A percentile compares a stretch with the other conserved stretches of the same genome.
Conservation (phyloP, 2,888 invertebrate genomes). For the Epirrhoe tristata region DNA sequence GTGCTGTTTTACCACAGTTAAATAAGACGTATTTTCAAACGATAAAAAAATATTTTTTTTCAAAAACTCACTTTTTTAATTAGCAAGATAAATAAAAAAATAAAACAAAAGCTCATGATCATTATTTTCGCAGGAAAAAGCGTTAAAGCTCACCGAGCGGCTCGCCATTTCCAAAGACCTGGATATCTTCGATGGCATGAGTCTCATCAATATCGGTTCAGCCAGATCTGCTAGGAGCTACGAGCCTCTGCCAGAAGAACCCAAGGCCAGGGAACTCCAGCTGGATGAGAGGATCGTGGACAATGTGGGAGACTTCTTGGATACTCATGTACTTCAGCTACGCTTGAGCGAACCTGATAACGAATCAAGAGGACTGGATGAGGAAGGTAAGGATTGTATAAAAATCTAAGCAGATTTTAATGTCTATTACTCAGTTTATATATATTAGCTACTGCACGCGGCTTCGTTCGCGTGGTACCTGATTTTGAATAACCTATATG, state of each 20-base stretch:
- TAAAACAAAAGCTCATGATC: conserved; percentile 11
- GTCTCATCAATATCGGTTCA: conserved; percentile 79
- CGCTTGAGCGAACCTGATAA: conserved; percentile 69
- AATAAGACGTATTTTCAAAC: background rate
- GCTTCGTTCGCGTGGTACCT: no score
- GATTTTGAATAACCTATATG: no score
- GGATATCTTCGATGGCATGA: conserved; percentile 81
- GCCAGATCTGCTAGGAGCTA: conserved; percentile 78
- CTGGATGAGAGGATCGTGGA: conserved; percentile 76
- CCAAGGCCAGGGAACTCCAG: conserved; percentile 74
- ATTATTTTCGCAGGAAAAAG: conserved; percentile 82
- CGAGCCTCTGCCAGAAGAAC: conserved; percentile 75
- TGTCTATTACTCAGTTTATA: no score
- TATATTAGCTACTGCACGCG: no score
- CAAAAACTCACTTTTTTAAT: background rate
- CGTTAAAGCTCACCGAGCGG: conserved; percentile 85
- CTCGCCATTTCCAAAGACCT: conserved; percentile 84
- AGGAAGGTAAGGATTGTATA: conserved; percentile 68
- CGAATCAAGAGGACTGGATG: conserved; percentile 74
- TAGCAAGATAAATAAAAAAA: background rate
- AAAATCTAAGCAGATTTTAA: no score
- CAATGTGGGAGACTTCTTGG: conserved; percentile 77
- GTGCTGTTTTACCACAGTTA: background rate
- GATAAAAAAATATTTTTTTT: background rate
- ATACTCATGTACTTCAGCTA: conserved; percentile 78